Percentiles rank a stretch among this genome's conserved stretches.
Evolutionary conservation across 2,797 vertebrate genomes (phyloP).

Genomic region (Pygocentrus nattereri): DNA sequence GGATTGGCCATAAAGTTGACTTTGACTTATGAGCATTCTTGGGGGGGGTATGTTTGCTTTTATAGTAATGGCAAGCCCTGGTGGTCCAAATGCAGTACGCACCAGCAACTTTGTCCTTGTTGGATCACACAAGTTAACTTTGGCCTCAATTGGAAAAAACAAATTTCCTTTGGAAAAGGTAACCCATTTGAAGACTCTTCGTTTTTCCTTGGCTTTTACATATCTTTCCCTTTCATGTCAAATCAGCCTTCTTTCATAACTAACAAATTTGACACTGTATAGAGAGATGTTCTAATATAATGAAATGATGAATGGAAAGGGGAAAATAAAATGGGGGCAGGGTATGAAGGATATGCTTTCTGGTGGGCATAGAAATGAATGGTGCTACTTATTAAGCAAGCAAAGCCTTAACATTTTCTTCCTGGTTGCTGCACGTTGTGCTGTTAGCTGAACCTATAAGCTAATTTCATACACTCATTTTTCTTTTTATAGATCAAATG

Average conservation of each 20-base stretch:
- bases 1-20: too few species aligned
- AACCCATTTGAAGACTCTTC: slow-evolving; percentile 42
- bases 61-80: slow-evolving; percentile 90
- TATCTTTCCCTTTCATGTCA: neutral
- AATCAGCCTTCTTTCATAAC: neutral
- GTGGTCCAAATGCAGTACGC: slow-evolving; percentile 90
- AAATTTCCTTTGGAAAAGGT: slow-evolving; percentile 94
- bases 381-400: neutral
- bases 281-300: neutral
- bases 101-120: slow-evolving; percentile 90
- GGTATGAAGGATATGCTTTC: neutral
- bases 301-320: too few species aligned
- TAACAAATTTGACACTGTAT: neutral
- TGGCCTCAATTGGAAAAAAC: slow-evolving; percentile 86
- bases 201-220: neutral
- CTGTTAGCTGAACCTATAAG: slow-evolving; percentile 17
- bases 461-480: slow-evolving; percentile 59
- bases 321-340: too few species aligned
- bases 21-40: neutral
- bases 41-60: slow-evolving; percentile 24
- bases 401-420: slow-evolving; percentile 9
- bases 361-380: neutral
- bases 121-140: slow-evolving; percentile 87
- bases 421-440: slow-evolving; percentile 14
- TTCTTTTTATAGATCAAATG: slow-evolving; percentile 87